Conservation (phyloP, 2,797 vertebrate species). For the Diplodus puntazzo region DNA sequence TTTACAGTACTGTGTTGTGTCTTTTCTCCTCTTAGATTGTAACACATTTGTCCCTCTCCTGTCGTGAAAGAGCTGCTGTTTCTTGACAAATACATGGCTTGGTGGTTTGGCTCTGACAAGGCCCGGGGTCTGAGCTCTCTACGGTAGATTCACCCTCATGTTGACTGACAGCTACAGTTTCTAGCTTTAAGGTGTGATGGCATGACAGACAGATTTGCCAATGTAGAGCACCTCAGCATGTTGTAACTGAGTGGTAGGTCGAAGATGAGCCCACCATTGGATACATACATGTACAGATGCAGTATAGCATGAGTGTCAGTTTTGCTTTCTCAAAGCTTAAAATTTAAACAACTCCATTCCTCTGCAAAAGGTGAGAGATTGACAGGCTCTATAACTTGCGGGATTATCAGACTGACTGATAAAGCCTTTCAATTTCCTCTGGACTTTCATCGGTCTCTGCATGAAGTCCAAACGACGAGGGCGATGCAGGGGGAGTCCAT, state of each 20-base stretch:
- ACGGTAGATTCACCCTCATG: neutral
- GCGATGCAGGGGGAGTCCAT: conserved; percentile 59
- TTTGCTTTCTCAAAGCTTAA: neutral
- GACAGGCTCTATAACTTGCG: conserved; percentile 44
- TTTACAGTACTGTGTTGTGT: neutral
- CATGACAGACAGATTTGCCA: neutral
- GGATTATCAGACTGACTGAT: conserved; percentile 52
- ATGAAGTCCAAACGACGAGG: conserved; percentile 63
- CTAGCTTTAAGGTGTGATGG: neutral
- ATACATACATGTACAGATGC: neutral
- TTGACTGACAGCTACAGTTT: conserved; percentile 4
- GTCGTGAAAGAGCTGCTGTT: neutral
- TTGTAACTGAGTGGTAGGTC: neutral
- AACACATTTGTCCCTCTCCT: neutral
- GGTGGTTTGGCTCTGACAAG: neutral
- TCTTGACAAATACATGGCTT: neutral
- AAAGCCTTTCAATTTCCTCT: conserved; percentile 62
- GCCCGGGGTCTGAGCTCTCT: neutral
- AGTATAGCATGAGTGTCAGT: neutral
- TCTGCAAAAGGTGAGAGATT: conserved; percentile 21
- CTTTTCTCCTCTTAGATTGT: neutral
- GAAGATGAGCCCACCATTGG: neutral
- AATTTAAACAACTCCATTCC: neutral
- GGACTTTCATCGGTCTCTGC: conserved; percentile 50
- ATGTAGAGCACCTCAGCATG: neutral